Conservation (phyloP, 2,888 invertebrate genomes). For the Bombylius discolor region DNA sequence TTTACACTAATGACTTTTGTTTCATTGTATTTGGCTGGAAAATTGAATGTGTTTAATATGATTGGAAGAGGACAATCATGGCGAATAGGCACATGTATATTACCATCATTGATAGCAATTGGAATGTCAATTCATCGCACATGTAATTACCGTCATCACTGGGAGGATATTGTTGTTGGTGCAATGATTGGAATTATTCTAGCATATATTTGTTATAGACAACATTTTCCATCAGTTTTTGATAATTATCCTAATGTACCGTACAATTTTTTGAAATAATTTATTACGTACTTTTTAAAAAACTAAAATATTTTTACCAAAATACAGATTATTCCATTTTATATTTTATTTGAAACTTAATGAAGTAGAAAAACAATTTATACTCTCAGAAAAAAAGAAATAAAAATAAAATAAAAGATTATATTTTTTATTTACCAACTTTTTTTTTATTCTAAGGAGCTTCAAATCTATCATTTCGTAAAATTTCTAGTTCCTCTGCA, state of each 20-base stretch:
- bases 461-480: constrained; percentile 34
- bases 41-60: constrained; percentile 46
- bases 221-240: constrained; percentile 46
- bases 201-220: constrained; percentile 51
- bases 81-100: constrained; percentile 42
- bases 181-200: constrained; percentile 48
- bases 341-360: no score
- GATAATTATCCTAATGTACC: background rate
- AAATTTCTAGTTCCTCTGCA: constrained; percentile 58
- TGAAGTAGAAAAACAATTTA: no score
- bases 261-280: background rate
- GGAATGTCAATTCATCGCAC: constrained; percentile 54
- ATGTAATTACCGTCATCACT: constrained; percentile 74
- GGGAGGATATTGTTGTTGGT: constrained; percentile 65
- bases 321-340: no score
- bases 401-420: no score
- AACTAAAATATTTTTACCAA: no score
- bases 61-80: constrained; percentile 46
- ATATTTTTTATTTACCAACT: no score
- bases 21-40: constrained; percentile 52
- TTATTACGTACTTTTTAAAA: no score
- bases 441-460: background rate
- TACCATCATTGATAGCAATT: constrained; percentile 47
- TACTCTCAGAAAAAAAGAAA: no score
- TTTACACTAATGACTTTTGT: constrained; percentile 57